Conservation (phyloP, 2,797 vertebrate species). For the Hypotaenidia okinawae region DNA sequence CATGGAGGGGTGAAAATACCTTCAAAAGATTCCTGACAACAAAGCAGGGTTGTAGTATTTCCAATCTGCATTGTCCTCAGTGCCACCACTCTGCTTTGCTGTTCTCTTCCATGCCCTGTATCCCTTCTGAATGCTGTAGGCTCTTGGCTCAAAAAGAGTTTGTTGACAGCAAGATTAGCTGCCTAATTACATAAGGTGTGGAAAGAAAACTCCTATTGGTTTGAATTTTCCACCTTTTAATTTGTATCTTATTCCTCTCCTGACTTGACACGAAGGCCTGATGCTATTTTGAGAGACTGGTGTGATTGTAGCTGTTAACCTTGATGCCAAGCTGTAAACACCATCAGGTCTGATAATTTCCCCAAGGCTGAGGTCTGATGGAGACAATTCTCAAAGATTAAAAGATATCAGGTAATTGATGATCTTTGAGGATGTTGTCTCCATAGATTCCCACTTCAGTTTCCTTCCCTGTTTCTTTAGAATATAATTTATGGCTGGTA, state of each 20-base stretch:
- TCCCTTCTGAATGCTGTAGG: background rate
- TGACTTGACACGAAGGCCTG: background rate
- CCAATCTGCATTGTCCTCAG: background rate
- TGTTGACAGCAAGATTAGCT: background rate
- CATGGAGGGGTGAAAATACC: background rate
- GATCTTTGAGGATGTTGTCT: slow-evolving; percentile 33
- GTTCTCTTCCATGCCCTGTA: background rate
- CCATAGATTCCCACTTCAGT: background rate
- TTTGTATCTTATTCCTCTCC: background rate
- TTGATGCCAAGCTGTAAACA: background rate
- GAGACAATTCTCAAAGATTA: slow-evolving; percentile 8
- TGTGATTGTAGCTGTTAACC: background rate
- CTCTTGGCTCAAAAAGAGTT: background rate
- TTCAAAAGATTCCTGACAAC: background rate
- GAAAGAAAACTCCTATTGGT: background rate
- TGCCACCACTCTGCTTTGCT: background rate
- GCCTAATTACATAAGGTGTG: background rate
- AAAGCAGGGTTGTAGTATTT: slow-evolving; percentile 1
- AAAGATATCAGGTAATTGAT: slow-evolving; percentile 7
- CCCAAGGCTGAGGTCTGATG: background rate
- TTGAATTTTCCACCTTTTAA: slow-evolving; percentile 7
- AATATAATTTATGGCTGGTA: background rate
- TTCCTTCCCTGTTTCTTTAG: background rate
- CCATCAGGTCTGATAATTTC: slow-evolving; percentile 16
- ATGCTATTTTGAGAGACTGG: background rate